Conservation (phyloP, 1,140 invertebrate species). For the Penaeus vannamei region DNA sequence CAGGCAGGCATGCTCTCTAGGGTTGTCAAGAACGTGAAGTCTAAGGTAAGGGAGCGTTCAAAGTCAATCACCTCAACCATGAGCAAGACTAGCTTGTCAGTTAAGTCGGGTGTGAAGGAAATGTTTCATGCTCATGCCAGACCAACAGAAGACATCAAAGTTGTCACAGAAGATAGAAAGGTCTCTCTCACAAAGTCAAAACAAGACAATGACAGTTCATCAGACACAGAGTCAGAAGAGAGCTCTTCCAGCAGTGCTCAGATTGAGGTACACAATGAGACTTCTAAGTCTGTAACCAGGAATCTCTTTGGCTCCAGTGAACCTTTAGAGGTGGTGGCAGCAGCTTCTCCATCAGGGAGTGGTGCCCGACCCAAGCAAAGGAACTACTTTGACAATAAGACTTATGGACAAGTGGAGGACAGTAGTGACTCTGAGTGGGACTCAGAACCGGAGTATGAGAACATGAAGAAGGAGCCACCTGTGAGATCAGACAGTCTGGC, state of each 20-base stretch:
- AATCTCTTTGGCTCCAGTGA: slow-evolving; percentile 38
- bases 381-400: slow-evolving; percentile 54
- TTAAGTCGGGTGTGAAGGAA: slow-evolving; percentile 43
- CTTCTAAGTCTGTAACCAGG: slow-evolving; percentile 47
- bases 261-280: slow-evolving; percentile 52
- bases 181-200: slow-evolving; percentile 2
- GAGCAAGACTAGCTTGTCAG: slow-evolving; percentile 40
- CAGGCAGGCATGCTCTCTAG: slow-evolving; percentile 45
- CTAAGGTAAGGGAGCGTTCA: slow-evolving; percentile 53
- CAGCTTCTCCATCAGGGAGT: not conserved
- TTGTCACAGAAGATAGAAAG: not conserved
- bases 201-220: slow-evolving; percentile 18
- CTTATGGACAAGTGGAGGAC: slow-evolving; percentile 37
- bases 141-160: slow-evolving; percentile 20
- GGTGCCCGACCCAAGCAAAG: slow-evolving; percentile 27
- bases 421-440: slow-evolving; percentile 47
- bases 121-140: slow-evolving; percentile 26
- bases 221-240: slow-evolving; percentile 36
- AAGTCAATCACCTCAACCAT: slow-evolving; percentile 34
- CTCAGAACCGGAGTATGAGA: slow-evolving; percentile 56
- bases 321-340: not conserved
- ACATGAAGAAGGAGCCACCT: slow-evolving; percentile 47
- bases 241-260: slow-evolving; percentile 25
- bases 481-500: slow-evolving; percentile 47
- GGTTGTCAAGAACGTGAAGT: slow-evolving; percentile 51